Percentiles rank a stretch among this genome's conserved stretches.
These are phyloP conservation scores for Halcyon chelicuti DNA, from an alignment of 2,797 vertebrate genomes.

Conservation along the genomic window DNA sequence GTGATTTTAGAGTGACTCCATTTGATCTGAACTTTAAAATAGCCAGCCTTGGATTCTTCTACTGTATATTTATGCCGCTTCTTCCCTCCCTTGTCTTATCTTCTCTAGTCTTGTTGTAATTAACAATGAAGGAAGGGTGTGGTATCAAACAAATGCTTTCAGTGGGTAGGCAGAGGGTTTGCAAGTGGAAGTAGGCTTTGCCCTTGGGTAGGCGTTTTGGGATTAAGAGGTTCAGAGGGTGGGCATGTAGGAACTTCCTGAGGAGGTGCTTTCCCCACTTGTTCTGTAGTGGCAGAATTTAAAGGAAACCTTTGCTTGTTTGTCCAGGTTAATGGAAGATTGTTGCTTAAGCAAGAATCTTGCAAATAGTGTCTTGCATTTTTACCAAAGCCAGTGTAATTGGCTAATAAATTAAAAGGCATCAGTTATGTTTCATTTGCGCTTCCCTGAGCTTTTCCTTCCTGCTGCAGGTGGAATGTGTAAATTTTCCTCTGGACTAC, in stretches of 20 bases:
- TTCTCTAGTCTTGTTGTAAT: not conserved
- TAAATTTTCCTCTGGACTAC: not conserved
- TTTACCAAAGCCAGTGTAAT: not conserved
- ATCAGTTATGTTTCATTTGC: not conserved
- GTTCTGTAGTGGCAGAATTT: not conserved
- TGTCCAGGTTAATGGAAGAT: not conserved
- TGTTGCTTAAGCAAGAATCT: not conserved
- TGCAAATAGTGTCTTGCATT: not conserved
- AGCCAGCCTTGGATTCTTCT: no score
- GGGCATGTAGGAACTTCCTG: not conserved
- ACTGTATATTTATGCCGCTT: not conserved
- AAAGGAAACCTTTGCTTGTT: not conserved
- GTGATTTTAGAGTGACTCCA: no score
- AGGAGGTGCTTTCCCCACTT: not conserved
- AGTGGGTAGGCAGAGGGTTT: not conserved
- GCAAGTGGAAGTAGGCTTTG: not conserved
- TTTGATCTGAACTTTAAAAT: no score
- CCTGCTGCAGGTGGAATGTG: not conserved
- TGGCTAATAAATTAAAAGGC: not conserved
- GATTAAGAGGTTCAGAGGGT: not conserved
- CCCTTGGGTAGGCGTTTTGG: not conserved
- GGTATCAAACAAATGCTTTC: not conserved
- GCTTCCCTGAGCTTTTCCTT: not conserved
- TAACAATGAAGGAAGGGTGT: not conserved
- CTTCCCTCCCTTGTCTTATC: not conserved